A percentile compares a stretch with the other conserved stretches of the same genome.
Evolutionary conservation across 64 coral and sea anemone species (phyloP).

Genomic region (Stylophora pistillata): DNA sequence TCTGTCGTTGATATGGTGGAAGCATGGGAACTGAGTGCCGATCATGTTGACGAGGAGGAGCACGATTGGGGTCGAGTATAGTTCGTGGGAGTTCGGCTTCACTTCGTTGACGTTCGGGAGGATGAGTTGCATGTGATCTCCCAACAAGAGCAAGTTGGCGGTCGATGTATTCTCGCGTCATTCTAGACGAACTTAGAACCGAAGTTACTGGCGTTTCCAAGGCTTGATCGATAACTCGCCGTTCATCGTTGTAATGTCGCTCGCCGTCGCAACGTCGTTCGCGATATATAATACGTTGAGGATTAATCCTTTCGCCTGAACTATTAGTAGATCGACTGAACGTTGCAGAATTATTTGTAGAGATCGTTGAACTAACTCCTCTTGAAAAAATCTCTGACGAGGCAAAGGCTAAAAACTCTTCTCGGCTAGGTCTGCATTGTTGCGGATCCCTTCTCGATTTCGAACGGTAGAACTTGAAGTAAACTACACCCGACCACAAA

Average conservation of each 20-base stretch:
- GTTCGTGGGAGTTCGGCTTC: neutral
- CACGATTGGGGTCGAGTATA: neutral
- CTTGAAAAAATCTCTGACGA: neutral
- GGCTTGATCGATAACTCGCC: neutral
- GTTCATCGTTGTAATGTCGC: conserved; percentile 4
- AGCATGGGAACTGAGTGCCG: conserved; percentile 1
- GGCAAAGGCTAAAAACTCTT: conserved; percentile 28
- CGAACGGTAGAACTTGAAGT: conserved; percentile 6
- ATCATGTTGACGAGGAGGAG: neutral
- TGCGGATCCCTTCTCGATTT: neutral
- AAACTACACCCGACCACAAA: neutral
- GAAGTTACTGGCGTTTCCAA: neutral
- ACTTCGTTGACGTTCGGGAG: conserved; percentile 1
- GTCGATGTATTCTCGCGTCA: neutral
- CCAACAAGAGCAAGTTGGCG: neutral
- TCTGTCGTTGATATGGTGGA: conserved; percentile 3
- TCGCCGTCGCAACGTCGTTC: conserved; percentile 1
- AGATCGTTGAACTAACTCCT: conserved; percentile 31
- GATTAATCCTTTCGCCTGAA: neutral
- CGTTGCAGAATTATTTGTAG: conserved; percentile 16
- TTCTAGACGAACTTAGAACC: conserved; percentile 5
- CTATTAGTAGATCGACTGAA: conserved; percentile 7
- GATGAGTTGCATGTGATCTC: neutral
- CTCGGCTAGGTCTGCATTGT: neutral
- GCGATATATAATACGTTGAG: neutral